Percentiles rank a stretch among this genome's conserved stretches.
These are phyloP conservation scores for Cephonodes hylas DNA, from an alignment of 2,888 invertebrate genomes.

Conservation along the genomic window DNA sequence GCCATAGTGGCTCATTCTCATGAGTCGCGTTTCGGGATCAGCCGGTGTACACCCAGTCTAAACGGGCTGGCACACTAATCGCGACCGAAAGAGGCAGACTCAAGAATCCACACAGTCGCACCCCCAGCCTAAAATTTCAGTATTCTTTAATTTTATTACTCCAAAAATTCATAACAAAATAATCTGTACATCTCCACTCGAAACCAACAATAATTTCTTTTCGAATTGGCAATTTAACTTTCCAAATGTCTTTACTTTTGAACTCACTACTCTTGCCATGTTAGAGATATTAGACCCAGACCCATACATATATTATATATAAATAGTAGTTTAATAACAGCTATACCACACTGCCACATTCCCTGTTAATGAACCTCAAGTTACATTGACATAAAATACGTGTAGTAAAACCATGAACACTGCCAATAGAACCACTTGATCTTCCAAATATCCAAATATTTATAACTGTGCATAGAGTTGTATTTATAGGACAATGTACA, in stretches of 20 bases:
- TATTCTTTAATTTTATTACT: too few relatives aligned
- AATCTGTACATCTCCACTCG: neutral
- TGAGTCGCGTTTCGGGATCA: neutral
- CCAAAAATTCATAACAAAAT: neutral
- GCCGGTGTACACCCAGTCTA: neutral
- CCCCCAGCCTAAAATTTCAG: too few relatives aligned
- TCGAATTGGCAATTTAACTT: neutral
- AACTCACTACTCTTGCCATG: too few relatives aligned
- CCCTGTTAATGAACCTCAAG: too few relatives aligned
- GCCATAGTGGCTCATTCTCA: neutral
- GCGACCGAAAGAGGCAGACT: neutral
- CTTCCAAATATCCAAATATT: neutral
- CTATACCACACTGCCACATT: too few relatives aligned
- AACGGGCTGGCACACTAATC: neutral
- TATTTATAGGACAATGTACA: neutral
- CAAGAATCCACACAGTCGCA: too few relatives aligned
- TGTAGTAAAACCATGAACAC: too few relatives aligned
- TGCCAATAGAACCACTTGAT: too few relatives aligned
- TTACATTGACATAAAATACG: too few relatives aligned
- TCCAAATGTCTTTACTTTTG: neutral
- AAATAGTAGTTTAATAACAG: too few relatives aligned
- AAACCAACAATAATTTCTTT: neutral
- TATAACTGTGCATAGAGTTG: neutral
- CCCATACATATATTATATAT: too few relatives aligned
- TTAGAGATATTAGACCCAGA: too few relatives aligned